These are phyloP conservation scores for Rhizoglyphus robini DNA, from an alignment of 1,140 invertebrate genomes.

Conservation along the genomic window DNA sequence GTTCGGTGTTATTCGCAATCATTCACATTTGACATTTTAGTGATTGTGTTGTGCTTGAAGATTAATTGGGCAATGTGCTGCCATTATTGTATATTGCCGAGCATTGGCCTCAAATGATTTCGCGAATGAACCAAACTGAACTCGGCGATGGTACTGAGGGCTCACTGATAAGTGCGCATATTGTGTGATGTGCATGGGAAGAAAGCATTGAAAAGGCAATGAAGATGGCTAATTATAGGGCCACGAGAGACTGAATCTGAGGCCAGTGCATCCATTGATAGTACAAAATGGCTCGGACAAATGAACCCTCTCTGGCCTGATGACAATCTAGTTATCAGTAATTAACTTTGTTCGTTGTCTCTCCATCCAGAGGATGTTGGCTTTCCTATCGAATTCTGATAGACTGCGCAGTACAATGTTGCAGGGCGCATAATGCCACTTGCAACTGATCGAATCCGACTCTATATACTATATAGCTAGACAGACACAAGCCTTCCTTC, in stretches of 20 bases:
- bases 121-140: background rate
- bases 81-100: background rate
- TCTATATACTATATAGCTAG: conserved; percentile 7
- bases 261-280: too few relatives aligned
- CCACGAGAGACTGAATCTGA: too few relatives aligned
- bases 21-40: conserved; percentile 8
- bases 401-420: too few relatives aligned
- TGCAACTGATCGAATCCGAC: conserved; percentile 5
- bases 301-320: too few relatives aligned
- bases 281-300: too few relatives aligned
- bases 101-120: background rate
- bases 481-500: conserved; percentile 2
- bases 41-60: background rate
- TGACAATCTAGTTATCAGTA: too few relatives aligned
- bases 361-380: too few relatives aligned
- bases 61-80: background rate
- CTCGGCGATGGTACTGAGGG: background rate
- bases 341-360: too few relatives aligned
- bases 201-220: too few relatives aligned
- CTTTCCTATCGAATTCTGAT: too few relatives aligned
- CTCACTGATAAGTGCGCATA: background rate
- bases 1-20: background rate
- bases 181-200: too few relatives aligned
- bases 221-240: too few relatives aligned
- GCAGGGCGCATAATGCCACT: background rate